Evolutionary conservation across 2,113 vertebrate genomes (phyloP).

Genomic region (Catharus bicknelli): DNA sequence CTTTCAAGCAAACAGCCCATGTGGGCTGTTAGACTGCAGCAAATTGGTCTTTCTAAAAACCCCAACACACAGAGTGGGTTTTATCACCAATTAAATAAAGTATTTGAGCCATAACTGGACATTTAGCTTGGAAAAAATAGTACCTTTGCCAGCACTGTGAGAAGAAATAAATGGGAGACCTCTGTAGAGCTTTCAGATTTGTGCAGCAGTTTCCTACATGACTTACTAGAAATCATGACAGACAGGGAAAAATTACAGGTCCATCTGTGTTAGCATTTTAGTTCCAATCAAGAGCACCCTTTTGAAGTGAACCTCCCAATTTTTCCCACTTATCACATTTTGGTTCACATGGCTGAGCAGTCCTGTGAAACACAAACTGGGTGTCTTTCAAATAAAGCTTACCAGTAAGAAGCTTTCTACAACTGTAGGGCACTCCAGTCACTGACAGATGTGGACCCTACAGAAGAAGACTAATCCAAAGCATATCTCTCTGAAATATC

Average conservation of each 20-base stretch:
- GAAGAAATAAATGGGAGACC: neutral
- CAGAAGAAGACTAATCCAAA: neutral
- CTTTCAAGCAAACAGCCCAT: neutral
- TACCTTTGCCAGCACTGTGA: neutral
- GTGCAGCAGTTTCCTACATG: neutral
- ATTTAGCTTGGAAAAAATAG: neutral
- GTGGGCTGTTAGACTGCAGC: neutral
- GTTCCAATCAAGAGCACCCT: neutral
- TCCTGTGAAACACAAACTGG: neutral
- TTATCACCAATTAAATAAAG: neutral
- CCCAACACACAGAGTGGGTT: neutral
- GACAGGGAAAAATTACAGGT: neutral
- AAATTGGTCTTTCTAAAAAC: neutral
- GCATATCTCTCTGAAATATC: neutral
- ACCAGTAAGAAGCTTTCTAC: neutral
- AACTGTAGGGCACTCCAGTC: neutral
- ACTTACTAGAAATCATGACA: neutral
- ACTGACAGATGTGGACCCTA: accelerated
- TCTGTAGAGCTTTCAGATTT: neutral
- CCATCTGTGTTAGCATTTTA: neutral
- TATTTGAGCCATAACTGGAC: neutral
- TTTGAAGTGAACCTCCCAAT: neutral
- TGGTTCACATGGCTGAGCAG: neutral
- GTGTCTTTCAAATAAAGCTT: neutral
- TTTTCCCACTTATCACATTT: neutral